Conservation (phyloP, 1,140 invertebrate genomes). For the Ctenoplectra terminalis region DNA sequence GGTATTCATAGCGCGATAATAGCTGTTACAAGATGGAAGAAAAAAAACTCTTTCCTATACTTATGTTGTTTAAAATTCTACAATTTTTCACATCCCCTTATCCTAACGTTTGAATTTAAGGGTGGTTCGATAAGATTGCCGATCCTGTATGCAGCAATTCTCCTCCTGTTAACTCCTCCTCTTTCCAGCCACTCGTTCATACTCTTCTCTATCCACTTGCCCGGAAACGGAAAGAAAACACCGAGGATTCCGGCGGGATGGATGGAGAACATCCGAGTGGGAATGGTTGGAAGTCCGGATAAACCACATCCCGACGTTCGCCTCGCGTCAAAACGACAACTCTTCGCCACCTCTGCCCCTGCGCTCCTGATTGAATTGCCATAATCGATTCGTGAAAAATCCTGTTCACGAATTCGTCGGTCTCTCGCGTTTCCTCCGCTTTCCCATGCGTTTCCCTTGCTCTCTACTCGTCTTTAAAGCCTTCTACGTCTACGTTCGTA, state of each 20-base stretch:
- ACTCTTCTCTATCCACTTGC: conserved; percentile 32
- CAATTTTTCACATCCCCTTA: not conserved
- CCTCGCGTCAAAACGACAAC: conserved; percentile 62
- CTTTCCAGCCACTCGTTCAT: conserved; percentile 20
- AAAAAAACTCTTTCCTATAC: too few species aligned
- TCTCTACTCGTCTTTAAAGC: not conserved
- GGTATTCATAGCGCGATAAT: too few species aligned
- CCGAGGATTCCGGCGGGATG: conserved; percentile 56
- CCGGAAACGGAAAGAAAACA: conserved; percentile 72
- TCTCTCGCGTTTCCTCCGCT: conserved; percentile 51
- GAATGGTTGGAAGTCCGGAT: conserved; percentile 49
- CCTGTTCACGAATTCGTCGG: conserved; percentile 62
- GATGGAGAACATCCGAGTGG: conserved; percentile 70
- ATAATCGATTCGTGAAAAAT: conserved; percentile 71
- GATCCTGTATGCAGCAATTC: not conserved
- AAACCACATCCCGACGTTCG: conserved; percentile 54
- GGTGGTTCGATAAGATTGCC: not conserved
- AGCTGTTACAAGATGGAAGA: too few species aligned
- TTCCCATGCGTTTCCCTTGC: not conserved
- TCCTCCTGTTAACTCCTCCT: not conserved
- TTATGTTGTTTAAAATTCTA: too few species aligned
- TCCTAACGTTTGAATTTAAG: not conserved
- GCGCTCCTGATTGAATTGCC: conserved; percentile 64
- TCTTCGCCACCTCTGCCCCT: conserved; percentile 15
- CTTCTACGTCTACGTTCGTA: not conserved